These are phyloP conservation scores for Tetraneura akinire DNA, from an alignment of 1,140 invertebrate genomes.

Conservation along the genomic window DNA sequence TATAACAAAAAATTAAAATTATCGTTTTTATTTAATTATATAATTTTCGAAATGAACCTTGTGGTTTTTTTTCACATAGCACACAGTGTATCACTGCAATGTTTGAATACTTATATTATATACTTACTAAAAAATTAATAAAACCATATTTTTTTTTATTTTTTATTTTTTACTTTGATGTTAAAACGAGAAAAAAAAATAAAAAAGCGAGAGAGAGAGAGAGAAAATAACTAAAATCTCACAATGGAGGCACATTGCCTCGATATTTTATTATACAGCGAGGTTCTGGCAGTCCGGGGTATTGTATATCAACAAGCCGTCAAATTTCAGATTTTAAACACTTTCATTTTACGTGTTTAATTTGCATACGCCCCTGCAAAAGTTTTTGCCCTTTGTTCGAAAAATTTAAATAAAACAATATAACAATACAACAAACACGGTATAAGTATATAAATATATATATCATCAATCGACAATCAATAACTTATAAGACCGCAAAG, in stretches of 20 bases:
- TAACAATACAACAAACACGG: too few species aligned
- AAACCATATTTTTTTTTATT: too few species aligned
- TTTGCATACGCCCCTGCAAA: not conserved
- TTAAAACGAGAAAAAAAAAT: not conserved
- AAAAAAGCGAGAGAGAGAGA: not conserved
- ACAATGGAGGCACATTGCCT: constrained; percentile 11
- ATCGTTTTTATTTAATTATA: too few species aligned
- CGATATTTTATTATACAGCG: not conserved
- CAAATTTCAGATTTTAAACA: not conserved
- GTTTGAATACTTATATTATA: too few species aligned
- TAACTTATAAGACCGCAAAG: too few species aligned
- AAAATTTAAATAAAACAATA: constrained; percentile 17
- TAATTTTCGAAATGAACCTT: too few species aligned
- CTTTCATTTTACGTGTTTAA: constrained; percentile 8
- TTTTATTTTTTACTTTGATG: not conserved
- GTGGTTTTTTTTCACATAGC: too few species aligned
- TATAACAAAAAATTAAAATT: too few species aligned
- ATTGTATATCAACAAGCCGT: not conserved
- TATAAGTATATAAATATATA: too few species aligned
- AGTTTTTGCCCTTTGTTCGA: constrained; percentile 21
- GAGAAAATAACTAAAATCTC: not conserved
- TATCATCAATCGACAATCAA: too few species aligned
- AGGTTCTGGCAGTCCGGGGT: not conserved
- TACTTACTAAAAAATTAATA: too few species aligned
- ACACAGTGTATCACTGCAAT: too few species aligned